Percentiles rank a stretch among this genome's conserved stretches.
These are phyloP conservation scores for Sinocyclocheilus anshuiensis DNA, from an alignment of 2,113 vertebrate genomes.

Conservation along the genomic window DNA sequence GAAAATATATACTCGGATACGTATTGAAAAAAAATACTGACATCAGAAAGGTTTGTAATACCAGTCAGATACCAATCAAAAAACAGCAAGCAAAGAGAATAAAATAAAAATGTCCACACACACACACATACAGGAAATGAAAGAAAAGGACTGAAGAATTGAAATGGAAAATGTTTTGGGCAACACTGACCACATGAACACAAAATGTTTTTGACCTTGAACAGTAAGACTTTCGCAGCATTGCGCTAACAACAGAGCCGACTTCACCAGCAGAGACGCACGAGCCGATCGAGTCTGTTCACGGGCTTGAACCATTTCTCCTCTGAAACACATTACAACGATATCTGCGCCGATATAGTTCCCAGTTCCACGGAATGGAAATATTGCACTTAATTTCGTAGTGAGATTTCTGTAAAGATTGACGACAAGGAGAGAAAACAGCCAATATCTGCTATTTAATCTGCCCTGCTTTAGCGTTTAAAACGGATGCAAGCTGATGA, in stretches of 20 bases:
- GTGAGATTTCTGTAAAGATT: constrained; percentile 55
- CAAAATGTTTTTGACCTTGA: constrained; percentile 62
- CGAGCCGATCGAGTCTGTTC: not conserved
- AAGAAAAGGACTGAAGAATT: constrained; percentile 21
- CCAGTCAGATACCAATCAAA: constrained; percentile 56
- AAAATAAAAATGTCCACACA: constrained; percentile 24
- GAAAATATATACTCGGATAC: constrained; percentile 77
- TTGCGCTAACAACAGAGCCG: constrained; percentile 74
- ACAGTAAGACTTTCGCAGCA: constrained; percentile 61
- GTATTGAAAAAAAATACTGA: constrained; percentile 68
- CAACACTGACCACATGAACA: constrained; percentile 65
- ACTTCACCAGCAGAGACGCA: constrained; percentile 69
- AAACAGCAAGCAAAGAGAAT: constrained; percentile 59
- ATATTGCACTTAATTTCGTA: constrained; percentile 75
- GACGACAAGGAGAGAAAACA: not conserved
- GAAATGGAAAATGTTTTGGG: constrained; percentile 59
- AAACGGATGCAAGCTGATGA: not conserved
- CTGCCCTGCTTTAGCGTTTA: not conserved
- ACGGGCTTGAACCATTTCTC: not conserved
- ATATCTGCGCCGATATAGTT: not conserved
- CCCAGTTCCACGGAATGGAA: constrained; percentile 35
- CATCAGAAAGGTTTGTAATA: constrained; percentile 64
- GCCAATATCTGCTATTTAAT: not conserved
- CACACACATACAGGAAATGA: constrained; percentile 28
- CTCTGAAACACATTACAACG: not conserved